Evolutionary conservation across 2,113 vertebrate genomes (phyloP).

Genomic region (Gallinago paraguaiae): DNA sequence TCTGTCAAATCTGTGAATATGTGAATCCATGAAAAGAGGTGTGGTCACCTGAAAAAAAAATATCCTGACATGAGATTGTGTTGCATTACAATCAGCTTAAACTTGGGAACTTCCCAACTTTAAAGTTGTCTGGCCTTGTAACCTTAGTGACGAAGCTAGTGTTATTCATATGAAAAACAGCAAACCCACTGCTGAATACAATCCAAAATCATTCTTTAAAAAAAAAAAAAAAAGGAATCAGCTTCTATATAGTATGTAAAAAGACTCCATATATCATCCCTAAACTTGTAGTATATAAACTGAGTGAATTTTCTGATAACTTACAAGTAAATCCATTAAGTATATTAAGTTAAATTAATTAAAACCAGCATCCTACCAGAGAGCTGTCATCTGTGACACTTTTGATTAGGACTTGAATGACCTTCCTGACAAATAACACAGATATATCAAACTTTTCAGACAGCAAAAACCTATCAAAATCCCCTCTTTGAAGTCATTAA

Average conservation of each 20-base stretch:
- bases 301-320: slow-evolving; percentile 40
- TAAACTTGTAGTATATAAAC: neutral
- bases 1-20: no score
- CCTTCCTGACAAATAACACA: neutral
- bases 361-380: neutral
- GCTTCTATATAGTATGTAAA: neutral
- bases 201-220: neutral
- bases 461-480: neutral
- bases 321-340: slow-evolving; percentile 63
- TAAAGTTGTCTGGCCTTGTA: neutral
- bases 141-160: neutral
- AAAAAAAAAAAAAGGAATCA: neutral
- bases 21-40: neutral
- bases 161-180: neutral
- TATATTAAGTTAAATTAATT: slow-evolving; percentile 64
- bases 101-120: neutral
- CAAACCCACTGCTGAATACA: neutral
- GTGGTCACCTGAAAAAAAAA: neutral
- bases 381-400: neutral
- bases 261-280: neutral
- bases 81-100: neutral
- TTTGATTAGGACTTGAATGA: neutral
- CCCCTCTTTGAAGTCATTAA: neutral
- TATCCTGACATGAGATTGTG: neutral
- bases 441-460: neutral